Evolutionary conservation across 2,797 vertebrate species (phyloP).

Genomic region (Sebastes aleutianus): DNA sequence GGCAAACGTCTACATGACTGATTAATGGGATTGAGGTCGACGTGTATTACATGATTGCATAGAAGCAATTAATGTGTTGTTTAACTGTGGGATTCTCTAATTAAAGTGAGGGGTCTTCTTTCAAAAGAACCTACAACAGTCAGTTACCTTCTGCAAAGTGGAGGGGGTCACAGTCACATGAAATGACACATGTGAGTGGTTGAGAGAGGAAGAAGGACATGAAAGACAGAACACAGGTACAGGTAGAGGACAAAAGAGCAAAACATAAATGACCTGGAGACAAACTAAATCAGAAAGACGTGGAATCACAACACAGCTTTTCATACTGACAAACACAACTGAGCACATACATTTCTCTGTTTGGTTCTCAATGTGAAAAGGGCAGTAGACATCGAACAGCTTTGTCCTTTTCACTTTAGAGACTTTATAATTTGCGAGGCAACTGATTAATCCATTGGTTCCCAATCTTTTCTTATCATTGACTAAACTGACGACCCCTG

Average conservation of each 20-base stretch:
- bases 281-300: conserved; percentile 57
- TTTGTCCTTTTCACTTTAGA: conserved; percentile 38
- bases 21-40: conserved; percentile 49
- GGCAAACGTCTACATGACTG: conserved; percentile 54
- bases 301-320: conserved; percentile 46
- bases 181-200: conserved; percentile 93
- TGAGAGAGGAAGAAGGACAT: conserved; percentile 89
- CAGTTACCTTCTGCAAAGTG: conserved; percentile 94
- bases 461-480: too few relatives aligned
- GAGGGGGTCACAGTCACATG: conserved; percentile 90
- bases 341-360: conserved; percentile 47
- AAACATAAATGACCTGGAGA: conserved; percentile 71
- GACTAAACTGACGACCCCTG: too few relatives aligned
- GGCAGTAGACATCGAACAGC: conserved; percentile 23
- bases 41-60: conserved; percentile 42
- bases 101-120: conserved; percentile 34
- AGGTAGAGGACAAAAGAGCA: conserved; percentile 76
- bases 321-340: conserved; percentile 39
- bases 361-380: conserved; percentile 25
- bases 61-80: conserved; percentile 45
- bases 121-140: conserved; percentile 81
- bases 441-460: conserved; percentile 17
- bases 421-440: conserved; percentile 34
- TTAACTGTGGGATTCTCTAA: conserved; percentile 60
- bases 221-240: conserved; percentile 85